phyloP scores from a whole-genome alignment of 2,888 invertebrate genomes.

The Agriopis aurantiaria region DNA sequence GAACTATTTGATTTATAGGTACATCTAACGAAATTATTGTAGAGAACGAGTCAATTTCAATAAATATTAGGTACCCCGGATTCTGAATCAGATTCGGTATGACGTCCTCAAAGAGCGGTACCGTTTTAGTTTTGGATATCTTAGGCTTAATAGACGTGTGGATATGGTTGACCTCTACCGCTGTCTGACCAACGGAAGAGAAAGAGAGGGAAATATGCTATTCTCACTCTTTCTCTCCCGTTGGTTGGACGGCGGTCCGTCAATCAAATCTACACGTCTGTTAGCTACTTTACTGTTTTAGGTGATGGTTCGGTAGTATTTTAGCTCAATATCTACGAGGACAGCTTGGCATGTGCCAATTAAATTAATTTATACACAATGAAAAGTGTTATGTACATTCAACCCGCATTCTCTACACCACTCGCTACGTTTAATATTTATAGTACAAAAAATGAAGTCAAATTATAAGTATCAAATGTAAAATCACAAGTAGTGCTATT shows the following conservation, averaged over 20 bases:
- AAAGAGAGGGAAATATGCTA: no score
- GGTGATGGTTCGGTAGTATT: not conserved
- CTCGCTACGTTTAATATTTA: slow-evolving; percentile 67
- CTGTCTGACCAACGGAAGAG: no score
- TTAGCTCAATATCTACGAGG: slow-evolving; percentile 40
- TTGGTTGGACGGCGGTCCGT: no score
- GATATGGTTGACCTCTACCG: no score
- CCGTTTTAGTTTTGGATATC: not conserved
- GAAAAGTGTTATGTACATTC: slow-evolving; percentile 73
- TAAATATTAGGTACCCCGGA: not conserved
- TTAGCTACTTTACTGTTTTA: no score
- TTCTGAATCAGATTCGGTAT: not conserved
- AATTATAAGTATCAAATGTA: slow-evolving; percentile 83
- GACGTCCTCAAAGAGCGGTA: slow-evolving; percentile 10
- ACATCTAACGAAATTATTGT: not conserved
- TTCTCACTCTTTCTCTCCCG: no score
- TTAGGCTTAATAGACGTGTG: not conserved
- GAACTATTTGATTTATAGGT: not conserved
- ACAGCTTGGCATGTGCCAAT: slow-evolving; percentile 52
- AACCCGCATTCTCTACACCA: slow-evolving; percentile 77
- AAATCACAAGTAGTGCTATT: slow-evolving; percentile 87
- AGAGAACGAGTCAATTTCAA: not conserved
- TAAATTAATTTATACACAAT: slow-evolving; percentile 60
- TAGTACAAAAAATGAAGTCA: slow-evolving; percentile 80
- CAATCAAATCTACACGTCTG: no score